phyloP scores from a whole-genome alignment of 2,113 vertebrate genomes.

The Pao palembangensis region DNA sequence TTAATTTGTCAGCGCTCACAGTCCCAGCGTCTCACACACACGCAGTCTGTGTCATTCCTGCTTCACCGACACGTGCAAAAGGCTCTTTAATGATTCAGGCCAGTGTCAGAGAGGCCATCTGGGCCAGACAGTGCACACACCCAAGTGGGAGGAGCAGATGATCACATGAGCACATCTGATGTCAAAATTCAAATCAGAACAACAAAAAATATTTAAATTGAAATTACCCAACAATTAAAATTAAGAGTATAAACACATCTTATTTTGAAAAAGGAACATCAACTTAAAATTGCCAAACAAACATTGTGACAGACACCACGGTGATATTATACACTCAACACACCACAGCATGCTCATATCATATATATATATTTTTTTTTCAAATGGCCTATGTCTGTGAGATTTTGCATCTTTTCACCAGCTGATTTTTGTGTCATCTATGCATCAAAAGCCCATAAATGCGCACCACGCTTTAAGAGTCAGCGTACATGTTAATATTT shows the following conservation, averaged over 20 bases:
- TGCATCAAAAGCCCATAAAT: slow-evolving; percentile 66
- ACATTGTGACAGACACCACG: neutral
- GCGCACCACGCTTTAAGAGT: slow-evolving; percentile 66
- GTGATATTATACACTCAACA: neutral
- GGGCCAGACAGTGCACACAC: slow-evolving; percentile 18
- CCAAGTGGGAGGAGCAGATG: slow-evolving; percentile 29
- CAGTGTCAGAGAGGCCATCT: slow-evolving; percentile 50
- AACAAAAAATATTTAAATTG: neutral
- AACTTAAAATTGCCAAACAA: neutral
- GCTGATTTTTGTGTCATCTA: slow-evolving; percentile 12
- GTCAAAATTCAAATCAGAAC: no score
- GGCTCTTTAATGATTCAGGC: slow-evolving; percentile 72
- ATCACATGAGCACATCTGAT: neutral
- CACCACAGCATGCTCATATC: neutral
- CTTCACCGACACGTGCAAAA: slow-evolving; percentile 56
- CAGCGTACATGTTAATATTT: slow-evolving; percentile 78
- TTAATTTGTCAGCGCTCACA: slow-evolving; percentile 43
- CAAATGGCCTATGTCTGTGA: no score
- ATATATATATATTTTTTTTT: no score
- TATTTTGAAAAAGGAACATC: neutral
- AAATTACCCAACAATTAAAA: neutral
- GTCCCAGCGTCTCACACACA: slow-evolving; percentile 27
- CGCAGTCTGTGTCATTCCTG: slow-evolving; percentile 48
- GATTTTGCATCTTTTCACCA: neutral
- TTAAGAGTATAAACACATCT: neutral